Evolutionary conservation across 2,113 vertebrate genomes (phyloP).

Genomic region (Paramormyrops kingsleyae): DNA sequence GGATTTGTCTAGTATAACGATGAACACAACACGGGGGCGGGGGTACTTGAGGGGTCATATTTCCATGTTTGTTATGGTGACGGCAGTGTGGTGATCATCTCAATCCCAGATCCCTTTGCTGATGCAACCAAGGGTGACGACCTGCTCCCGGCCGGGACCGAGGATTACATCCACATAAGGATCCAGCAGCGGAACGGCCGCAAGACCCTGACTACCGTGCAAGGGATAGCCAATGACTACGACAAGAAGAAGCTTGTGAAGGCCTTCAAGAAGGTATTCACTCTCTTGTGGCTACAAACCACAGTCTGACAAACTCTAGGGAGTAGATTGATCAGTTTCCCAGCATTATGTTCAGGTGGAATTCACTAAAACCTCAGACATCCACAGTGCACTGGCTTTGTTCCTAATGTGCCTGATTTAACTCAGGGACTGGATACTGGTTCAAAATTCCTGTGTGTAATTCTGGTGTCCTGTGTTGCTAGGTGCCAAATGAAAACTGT

Average conservation of each 20-base stretch:
- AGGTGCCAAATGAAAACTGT: neutral
- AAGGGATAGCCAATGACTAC: slow-evolving; percentile 81
- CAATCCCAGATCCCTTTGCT: slow-evolving; percentile 78
- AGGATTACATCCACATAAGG: slow-evolving; percentile 86
- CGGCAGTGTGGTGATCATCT: no score
- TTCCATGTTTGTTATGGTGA: neutral
- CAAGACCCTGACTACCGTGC: slow-evolving; percentile 81
- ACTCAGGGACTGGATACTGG: neutral
- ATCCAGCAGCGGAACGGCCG: slow-evolving; percentile 83
- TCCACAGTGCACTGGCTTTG: neutral
- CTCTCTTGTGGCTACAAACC: neutral
- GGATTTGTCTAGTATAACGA: neutral
- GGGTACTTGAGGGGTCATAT: neutral
- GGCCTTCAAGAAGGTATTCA: slow-evolving; percentile 80
- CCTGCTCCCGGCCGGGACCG: slow-evolving; percentile 81
- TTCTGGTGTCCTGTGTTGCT: neutral
- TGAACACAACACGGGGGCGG: neutral
- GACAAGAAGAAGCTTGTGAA: slow-evolving; percentile 90
- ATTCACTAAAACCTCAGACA: neutral
- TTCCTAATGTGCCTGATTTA: neutral
- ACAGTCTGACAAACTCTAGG: neutral
- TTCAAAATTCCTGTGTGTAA: neutral
- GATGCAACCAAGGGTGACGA: slow-evolving; percentile 90
- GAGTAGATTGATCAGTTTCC: neutral
- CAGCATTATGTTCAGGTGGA: neutral